phyloP scores from a whole-genome alignment of 2,113 vertebrate species.

The Anguilla japonica region DNA sequence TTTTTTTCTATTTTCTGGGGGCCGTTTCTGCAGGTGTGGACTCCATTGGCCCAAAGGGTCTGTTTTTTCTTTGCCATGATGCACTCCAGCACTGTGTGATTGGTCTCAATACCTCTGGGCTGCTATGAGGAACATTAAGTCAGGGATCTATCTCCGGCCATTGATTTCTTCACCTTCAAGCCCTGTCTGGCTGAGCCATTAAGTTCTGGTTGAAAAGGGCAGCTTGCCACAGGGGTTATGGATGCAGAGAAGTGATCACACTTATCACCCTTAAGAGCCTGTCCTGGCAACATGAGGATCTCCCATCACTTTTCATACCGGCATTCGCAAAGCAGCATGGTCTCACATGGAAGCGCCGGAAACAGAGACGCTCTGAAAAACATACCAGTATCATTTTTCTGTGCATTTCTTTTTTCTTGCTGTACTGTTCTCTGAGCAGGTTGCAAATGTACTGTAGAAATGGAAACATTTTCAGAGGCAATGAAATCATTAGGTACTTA shows the following conservation, averaged over 20 bases:
- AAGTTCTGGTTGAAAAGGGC: constrained; percentile 21
- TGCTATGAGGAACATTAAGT: constrained; percentile 30
- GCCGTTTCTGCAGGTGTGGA: constrained; percentile 1
- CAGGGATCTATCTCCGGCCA: constrained; percentile 36
- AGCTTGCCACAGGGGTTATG: constrained; percentile 17
- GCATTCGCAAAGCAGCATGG: not conserved
- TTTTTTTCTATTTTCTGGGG: not conserved
- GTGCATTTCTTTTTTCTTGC: not conserved
- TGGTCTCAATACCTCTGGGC: constrained; percentile 17
- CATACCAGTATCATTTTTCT: not conserved
- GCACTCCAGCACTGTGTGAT: constrained; percentile 10
- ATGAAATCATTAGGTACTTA: too few relatives aligned
- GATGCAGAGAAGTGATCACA: constrained; percentile 15
- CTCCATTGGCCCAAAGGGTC: constrained; percentile 12
- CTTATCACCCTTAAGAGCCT: constrained; percentile 23
- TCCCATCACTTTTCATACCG: not conserved
- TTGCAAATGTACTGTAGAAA: too few relatives aligned
- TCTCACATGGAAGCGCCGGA: not conserved
- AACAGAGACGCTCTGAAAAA: not conserved
- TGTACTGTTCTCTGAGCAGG: too few relatives aligned
- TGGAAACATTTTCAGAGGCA: too few relatives aligned
- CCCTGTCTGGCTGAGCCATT: constrained; percentile 33
- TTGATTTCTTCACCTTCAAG: constrained; percentile 30
- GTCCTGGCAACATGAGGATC: constrained; percentile 14
- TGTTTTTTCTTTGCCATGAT: constrained; percentile 6